Evolutionary conservation across 2,888 invertebrate genomes (phyloP), one percentile per base, ranked within the genome.

Genomic region (Drosophila rellima): DNA sequence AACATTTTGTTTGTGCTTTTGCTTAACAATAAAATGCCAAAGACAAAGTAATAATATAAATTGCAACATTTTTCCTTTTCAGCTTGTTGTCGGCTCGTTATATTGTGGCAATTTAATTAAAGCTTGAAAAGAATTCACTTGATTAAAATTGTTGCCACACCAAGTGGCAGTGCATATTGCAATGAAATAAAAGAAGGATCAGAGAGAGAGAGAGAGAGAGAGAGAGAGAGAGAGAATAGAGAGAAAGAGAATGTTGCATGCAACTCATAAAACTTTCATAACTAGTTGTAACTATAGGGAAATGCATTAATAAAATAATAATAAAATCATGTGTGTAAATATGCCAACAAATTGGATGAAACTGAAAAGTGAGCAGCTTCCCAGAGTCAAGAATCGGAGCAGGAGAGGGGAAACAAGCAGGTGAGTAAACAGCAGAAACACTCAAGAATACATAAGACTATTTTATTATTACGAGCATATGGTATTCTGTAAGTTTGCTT

Each of bases 71-170:
- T 42, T 42, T 50, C 52, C 62, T 55, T 67, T 78, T 55, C 73
- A 77, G 78, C 50, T 29, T 39, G 1, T 7, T 6, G 15, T 26
- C 17, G 51, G 35, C 20, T 20, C 5, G 11, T 45, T 23, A 17
- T 17, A 29, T 39, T 40, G 37, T 55, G 37, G 60, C 51, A 88
- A 80, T 82, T 82, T 82, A 82, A 82, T 82, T 85, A 82, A 85
- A 65, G 48, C 66, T 70, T 50, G 70, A 80, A 85, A 78, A 67
- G 80, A 85, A 85, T 85, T 73, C 50, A 68, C 68, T 77, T 74
- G 74, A 80, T 80, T 80, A 67, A 78, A 81, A 74, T 63, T 56
- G 67, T 45, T 77, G 56, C 40, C 23, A 40, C 75, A 54, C 47
- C 10, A 26, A 55, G 45, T 51, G 39, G 18, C 48, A 50, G 26